phyloP scores from a whole-genome alignment of 1,140 invertebrate genomes.

The Pseudomyrmex dendroicus region DNA sequence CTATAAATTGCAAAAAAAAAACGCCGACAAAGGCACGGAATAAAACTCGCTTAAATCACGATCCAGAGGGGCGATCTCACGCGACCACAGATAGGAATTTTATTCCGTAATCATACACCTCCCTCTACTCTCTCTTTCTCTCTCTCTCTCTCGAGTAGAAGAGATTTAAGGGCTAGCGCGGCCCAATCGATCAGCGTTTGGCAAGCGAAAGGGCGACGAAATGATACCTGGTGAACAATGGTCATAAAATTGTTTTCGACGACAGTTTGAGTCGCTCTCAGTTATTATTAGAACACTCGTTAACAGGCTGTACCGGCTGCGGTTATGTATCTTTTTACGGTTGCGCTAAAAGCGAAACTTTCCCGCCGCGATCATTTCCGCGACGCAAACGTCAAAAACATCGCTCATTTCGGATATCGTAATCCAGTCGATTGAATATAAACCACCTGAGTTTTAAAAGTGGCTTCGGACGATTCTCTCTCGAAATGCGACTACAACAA shows the following conservation, averaged over 20 bases:
- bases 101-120: slow-evolving; percentile 29
- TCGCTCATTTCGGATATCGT: background rate
- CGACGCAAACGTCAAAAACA: slow-evolving; percentile 4
- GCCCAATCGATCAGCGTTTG: slow-evolving; percentile 38
- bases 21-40: background rate
- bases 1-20: background rate
- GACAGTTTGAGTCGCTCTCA: slow-evolving; percentile 30
- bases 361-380: slow-evolving; percentile 29
- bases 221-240: slow-evolving; percentile 8
- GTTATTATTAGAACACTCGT: slow-evolving; percentile 57
- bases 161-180: slow-evolving; percentile 26
- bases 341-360: slow-evolving; percentile 35
- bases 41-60: background rate
- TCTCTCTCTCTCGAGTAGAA: background rate
- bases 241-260: slow-evolving; percentile 60
- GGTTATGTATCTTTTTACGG: slow-evolving; percentile 45
- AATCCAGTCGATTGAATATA: slow-evolving; percentile 28
- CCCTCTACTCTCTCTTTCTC: too few species aligned
- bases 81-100: background rate
- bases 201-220: slow-evolving; percentile 16
- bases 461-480: background rate
- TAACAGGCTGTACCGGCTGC: slow-evolving; percentile 31
- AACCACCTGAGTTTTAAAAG: background rate
- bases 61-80: background rate
- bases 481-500: too few species aligned